phyloP scores from a whole-genome alignment of 2,113 vertebrate genomes.

The Poeciliopsis prolifica region DNA sequence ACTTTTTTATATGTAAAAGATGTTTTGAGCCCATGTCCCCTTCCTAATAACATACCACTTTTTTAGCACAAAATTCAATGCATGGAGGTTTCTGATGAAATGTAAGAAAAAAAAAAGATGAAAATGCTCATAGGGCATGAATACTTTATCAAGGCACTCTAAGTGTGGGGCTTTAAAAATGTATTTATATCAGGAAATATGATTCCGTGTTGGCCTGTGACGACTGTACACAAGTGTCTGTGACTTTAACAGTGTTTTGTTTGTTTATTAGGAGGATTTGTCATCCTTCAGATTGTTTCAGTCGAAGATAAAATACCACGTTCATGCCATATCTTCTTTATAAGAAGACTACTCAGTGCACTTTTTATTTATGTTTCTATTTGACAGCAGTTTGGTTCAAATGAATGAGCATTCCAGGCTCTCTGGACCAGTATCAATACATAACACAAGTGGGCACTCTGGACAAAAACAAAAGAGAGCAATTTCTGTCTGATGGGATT shows the following conservation, averaged over 20 bases:
- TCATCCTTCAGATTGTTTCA: conserved; percentile 56
- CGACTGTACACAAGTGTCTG: conserved; percentile 66
- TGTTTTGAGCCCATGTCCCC: background rate
- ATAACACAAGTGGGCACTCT: conserved; percentile 62
- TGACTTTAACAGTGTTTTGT: conserved; percentile 2
- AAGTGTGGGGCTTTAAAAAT: background rate
- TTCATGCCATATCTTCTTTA: conserved; percentile 83
- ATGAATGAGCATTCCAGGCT: conserved; percentile 62
- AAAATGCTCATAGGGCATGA: background rate
- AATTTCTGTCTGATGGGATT: conserved; percentile 59
- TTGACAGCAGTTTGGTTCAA: conserved; percentile 71
- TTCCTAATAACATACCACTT: background rate
- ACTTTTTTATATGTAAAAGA: background rate
- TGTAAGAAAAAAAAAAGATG: too few relatives aligned
- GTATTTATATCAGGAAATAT: conserved; percentile 53
- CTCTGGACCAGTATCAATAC: conserved; percentile 60
- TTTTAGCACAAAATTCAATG: background rate
- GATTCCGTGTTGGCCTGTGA: conserved; percentile 51
- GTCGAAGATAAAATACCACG: conserved; percentile 66
- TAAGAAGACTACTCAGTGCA: conserved; percentile 82
- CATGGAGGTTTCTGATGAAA: background rate
- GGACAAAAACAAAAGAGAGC: conserved; percentile 22
- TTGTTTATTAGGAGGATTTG: conserved; percentile 39
- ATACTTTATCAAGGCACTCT: background rate
- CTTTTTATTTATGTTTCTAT: conserved; percentile 71